Percentiles rank a stretch among this genome's conserved stretches.
Conservation (phyloP, 2,113 vertebrate genomes). For the human region DNA sequence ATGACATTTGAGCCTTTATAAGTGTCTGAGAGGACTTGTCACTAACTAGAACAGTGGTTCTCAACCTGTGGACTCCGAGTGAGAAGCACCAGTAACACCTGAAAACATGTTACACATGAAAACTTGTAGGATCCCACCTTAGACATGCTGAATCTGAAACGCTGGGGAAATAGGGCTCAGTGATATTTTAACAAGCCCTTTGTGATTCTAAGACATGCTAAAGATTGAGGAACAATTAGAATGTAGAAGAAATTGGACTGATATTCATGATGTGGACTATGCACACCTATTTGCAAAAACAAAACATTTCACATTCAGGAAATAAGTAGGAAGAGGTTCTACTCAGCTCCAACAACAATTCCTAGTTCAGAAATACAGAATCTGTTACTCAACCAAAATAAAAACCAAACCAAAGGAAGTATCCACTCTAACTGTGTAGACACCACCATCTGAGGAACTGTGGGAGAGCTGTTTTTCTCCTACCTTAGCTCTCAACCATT, state of each 20-base stretch:
- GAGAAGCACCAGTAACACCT: background rate
- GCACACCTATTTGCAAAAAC: background rate
- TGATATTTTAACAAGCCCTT: background rate
- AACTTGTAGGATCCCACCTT: background rate
- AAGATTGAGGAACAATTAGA: background rate
- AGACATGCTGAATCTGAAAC: background rate
- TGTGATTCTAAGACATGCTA: background rate
- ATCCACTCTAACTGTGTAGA: background rate
- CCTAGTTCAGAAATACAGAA: background rate
- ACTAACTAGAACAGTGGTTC: background rate
- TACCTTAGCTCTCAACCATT: background rate
- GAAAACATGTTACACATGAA: background rate
- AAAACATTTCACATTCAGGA: background rate
- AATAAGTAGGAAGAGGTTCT: background rate
- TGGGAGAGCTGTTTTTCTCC: background rate
- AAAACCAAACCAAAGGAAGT: background rate
- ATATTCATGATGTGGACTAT: background rate
- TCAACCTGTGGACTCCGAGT: background rate
- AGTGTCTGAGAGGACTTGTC: background rate
- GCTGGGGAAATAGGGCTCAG: rapidly evolving
- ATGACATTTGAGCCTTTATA: background rate
- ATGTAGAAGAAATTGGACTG: background rate
- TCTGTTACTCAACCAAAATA: background rate
- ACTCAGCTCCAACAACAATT: background rate
- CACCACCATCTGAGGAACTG: background rate